These are phyloP conservation scores for Forpus xanthops DNA, from an alignment of 2,797 vertebrate genomes.

Conservation along the genomic window DNA sequence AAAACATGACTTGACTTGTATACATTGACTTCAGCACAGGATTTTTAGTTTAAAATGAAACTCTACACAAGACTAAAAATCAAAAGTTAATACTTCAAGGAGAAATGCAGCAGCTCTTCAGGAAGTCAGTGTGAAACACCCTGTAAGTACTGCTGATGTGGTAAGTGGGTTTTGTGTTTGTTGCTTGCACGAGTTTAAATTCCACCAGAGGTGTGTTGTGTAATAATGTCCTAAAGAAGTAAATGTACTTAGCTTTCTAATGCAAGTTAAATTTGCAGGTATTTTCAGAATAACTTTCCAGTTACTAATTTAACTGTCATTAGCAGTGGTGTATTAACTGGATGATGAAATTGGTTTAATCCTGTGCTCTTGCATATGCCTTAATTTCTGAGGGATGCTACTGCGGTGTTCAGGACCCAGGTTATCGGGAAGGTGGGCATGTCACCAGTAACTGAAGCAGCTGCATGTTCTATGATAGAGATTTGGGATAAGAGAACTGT, in stretches of 20 bases:
- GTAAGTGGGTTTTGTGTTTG: not conserved
- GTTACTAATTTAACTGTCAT: not conserved
- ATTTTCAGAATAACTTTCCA: not conserved
- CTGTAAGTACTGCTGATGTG: not conserved
- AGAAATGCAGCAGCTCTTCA: not conserved
- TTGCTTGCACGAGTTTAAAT: not conserved
- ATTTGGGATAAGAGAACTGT: not conserved
- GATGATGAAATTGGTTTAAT: not conserved
- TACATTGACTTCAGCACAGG: not conserved
- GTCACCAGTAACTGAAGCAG: not conserved
- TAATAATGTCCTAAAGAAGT: not conserved
- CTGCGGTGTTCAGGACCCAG: not conserved
- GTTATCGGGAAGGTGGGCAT: fast-evolving
- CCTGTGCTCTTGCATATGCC: not conserved
- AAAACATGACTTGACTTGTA: conserved; percentile 6
- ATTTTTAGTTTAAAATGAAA: not conserved
- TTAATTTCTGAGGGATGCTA: not conserved
- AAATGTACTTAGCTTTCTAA: not conserved
- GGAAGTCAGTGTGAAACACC: not conserved
- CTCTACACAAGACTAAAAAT: not conserved
- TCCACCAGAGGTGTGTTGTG: not conserved
- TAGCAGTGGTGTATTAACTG: not conserved
- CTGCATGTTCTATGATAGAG: not conserved
- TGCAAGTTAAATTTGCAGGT: not conserved
- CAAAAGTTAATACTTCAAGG: not conserved